phyloP scores from a whole-genome alignment of 2,113 vertebrate genomes.

The Pantherophis guttatus region DNA sequence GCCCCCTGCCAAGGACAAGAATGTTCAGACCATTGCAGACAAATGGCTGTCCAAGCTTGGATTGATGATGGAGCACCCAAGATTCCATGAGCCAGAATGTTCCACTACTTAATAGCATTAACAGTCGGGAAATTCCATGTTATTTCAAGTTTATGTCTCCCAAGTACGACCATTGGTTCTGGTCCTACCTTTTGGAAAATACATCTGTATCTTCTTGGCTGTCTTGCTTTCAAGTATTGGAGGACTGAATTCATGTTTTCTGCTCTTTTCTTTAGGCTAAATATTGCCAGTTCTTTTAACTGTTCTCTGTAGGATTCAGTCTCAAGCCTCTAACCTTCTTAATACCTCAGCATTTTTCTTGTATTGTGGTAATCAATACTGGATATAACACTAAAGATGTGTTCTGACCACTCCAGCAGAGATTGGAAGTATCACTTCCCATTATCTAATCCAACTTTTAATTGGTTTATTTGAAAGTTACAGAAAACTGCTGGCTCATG shows the following conservation, averaged over 20 bases:
- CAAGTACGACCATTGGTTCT: not conserved
- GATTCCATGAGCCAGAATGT: not conserved
- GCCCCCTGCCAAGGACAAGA: not conserved
- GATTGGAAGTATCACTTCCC: not conserved
- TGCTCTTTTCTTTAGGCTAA: not conserved
- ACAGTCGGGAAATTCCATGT: not conserved
- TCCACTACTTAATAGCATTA: not conserved
- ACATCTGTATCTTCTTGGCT: not conserved
- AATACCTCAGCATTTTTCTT: not conserved
- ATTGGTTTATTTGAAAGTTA: not conserved
- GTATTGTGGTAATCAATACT: not conserved
- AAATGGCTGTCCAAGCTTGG: not conserved
- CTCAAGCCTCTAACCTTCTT: not conserved
- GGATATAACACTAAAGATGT: not conserved
- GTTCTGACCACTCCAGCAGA: not conserved
- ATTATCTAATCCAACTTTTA: not conserved
- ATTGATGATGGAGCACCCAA: not conserved
- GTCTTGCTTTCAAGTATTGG: not conserved
- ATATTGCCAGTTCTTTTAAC: not conserved
- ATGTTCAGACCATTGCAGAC: not conserved
- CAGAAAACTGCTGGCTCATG: not conserved
- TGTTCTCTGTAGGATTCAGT: not conserved
- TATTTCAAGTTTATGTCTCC: not conserved
- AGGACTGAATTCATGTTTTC: not conserved
- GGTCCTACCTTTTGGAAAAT: not conserved